Evolutionary conservation across 2,797 vertebrate species (phyloP).

Genomic region (Typhlichthys eigenmanni): DNA sequence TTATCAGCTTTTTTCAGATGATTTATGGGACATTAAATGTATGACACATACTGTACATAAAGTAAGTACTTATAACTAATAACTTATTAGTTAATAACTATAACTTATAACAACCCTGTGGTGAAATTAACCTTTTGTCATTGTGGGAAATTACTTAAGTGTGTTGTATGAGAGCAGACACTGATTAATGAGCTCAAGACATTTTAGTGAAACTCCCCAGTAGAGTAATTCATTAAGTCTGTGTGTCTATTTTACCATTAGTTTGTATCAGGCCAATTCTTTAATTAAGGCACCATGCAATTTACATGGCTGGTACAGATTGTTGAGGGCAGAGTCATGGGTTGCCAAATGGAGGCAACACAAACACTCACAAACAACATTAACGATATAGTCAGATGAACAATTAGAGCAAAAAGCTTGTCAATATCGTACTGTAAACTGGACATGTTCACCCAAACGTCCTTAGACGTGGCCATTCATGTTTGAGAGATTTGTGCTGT

Average conservation of each 20-base stretch:
- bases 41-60: conserved; percentile 22
- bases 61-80: conserved; percentile 12
- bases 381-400: no score
- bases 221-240: conserved; percentile 14
- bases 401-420: no score
- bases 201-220: conserved; percentile 16
- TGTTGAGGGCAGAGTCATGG: no score
- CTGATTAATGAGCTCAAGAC: conserved; percentile 21
- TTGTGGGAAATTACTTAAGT: conserved; percentile 12
- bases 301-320: no score
- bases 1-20: conserved; percentile 24
- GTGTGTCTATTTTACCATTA: conserved; percentile 1
- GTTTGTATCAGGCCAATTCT: conserved; percentile 2
- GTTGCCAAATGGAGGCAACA: no score
- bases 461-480: no score
- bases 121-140: conserved; percentile 36
- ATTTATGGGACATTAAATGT: conserved; percentile 35
- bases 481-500: no score
- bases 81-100: no score
- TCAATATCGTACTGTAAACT: no score
- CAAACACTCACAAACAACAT: no score
- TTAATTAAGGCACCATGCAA: no score
- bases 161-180: conserved; percentile 6
- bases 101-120: conserved; percentile 10
- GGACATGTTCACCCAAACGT: no score